These are phyloP conservation scores for Heliothis virescens DNA, from an alignment of 1,140 invertebrate genomes.

Conservation along the genomic window DNA sequence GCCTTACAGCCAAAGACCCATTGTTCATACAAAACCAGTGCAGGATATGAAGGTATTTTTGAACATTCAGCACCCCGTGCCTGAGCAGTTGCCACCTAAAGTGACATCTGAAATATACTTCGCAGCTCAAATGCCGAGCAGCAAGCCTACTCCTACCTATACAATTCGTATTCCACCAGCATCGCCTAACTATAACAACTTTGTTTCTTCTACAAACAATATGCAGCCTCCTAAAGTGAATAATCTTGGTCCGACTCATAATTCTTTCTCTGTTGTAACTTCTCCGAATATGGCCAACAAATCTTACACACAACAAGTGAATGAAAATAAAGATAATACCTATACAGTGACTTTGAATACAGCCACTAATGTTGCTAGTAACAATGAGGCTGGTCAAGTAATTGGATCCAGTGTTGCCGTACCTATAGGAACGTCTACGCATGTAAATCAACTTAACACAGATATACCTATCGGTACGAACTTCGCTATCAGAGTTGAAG, in stretches of 20 bases:
- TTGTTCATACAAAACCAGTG: conserved; percentile 75
- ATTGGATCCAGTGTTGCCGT: conserved; percentile 75
- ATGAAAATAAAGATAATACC: conserved; percentile 63
- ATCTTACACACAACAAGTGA: conserved; percentile 54
- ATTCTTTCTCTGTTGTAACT: conserved; percentile 58
- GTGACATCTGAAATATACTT: conserved; percentile 85
- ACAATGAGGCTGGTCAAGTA: conserved; percentile 63
- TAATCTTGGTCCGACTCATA: conserved; percentile 28
- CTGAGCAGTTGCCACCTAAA: conserved; percentile 76
- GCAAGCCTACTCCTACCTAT: conserved; percentile 70
- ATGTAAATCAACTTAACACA: conserved; percentile 75
- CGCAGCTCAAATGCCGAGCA: conserved; percentile 78
- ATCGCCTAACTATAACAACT: conserved; percentile 45
- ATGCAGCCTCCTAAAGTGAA: conserved; percentile 25
- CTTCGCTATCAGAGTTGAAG: conserved; percentile 84
- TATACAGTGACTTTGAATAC: conserved; percentile 76
- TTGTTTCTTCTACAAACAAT: conserved; percentile 54
- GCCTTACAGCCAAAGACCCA: conserved; percentile 69
- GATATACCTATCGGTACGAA: conserved; percentile 84
- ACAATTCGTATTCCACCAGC: conserved; percentile 73
- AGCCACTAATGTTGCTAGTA: conserved; percentile 71
- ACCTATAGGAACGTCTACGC: conserved; percentile 64
- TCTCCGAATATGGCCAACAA: conserved; percentile 66
- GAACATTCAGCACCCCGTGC: conserved; percentile 78
- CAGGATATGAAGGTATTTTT: conserved; percentile 80